phyloP scores from a whole-genome alignment of 2,888 invertebrate genomes.

The Smittia sp. region DNA sequence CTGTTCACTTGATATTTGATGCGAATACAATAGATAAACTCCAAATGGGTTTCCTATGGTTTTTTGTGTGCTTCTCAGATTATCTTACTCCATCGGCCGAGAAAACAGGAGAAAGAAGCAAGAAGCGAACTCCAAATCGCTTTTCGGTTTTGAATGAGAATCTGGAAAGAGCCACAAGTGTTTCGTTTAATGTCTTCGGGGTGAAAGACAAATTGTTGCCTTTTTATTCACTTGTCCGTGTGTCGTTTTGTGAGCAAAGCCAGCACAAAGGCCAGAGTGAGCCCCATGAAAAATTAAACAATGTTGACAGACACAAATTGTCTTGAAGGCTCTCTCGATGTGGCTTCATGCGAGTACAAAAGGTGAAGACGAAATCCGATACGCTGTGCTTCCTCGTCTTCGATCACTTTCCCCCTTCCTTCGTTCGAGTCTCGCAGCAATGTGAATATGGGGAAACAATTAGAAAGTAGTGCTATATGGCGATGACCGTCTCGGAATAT shows the following conservation, averaged over 20 bases:
- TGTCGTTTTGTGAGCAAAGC: background rate
- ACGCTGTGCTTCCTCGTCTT: background rate
- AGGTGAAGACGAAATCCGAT: constrained; percentile 27
- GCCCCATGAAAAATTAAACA: constrained; percentile 29
- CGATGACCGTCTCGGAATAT: constrained; percentile 21
- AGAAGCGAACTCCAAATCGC: background rate
- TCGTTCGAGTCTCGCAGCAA: background rate
- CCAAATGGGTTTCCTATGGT: constrained; percentile 28
- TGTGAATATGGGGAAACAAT: constrained; percentile 24
- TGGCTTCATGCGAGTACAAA: constrained; percentile 24
- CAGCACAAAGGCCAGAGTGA: background rate
- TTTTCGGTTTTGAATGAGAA: background rate
- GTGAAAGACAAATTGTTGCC: constrained; percentile 30
- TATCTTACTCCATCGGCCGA: constrained; percentile 4
- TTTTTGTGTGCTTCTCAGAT: constrained; percentile 30
- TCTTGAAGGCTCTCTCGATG: constrained; percentile 24
- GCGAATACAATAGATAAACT: constrained; percentile 23
- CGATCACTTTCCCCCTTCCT: background rate
- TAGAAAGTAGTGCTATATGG: constrained; percentile 33
- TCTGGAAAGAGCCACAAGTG: constrained; percentile 24
- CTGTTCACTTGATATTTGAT: constrained; percentile 28
- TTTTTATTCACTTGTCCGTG: constrained; percentile 24
- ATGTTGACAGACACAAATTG: constrained; percentile 29
- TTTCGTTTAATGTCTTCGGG: background rate
- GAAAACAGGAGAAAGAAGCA: constrained; percentile 7